Evolutionary conservation across 2,797 vertebrate genomes (phyloP).

Genomic region (Pipistrellus pygmaeus): DNA sequence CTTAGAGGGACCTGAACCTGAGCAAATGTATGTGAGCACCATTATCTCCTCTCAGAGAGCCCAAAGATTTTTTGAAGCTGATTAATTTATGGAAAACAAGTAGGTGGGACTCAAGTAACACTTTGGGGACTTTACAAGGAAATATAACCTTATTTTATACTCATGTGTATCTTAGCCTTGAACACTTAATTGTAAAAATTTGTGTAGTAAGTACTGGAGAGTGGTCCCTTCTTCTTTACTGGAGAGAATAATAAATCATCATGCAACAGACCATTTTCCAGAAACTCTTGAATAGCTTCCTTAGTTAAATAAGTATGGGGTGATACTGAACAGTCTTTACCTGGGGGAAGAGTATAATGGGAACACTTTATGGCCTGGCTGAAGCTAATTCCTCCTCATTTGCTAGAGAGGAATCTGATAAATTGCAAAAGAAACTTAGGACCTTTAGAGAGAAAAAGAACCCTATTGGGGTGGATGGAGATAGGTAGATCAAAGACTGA

Average conservation of each 20-base stretch:
- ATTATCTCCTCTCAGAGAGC: neutral
- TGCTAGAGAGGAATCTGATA: neutral
- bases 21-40: neutral
- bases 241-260: neutral
- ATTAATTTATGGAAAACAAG: neutral
- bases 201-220: neutral
- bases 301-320: neutral
- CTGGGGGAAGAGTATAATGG: neutral
- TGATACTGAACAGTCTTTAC: neutral
- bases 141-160: slow-evolving; percentile 41
- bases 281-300: slow-evolving; percentile 7
- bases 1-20: neutral
- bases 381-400: neutral
- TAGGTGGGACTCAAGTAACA: neutral
- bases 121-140: slow-evolving; percentile 30
- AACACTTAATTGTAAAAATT: neutral
- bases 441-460: neutral
- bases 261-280: neutral
- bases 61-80: neutral
- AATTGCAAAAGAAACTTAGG: neutral
- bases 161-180: neutral
- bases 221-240: neutral
- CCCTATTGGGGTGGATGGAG: neutral
- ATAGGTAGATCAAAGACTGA: neutral
- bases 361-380: neutral